A percentile compares a stretch with the other conserved stretches of the same genome.
These are phyloP conservation scores for Menidia menidia DNA, from an alignment of 2,797 vertebrate species.

Conservation along the genomic window DNA sequence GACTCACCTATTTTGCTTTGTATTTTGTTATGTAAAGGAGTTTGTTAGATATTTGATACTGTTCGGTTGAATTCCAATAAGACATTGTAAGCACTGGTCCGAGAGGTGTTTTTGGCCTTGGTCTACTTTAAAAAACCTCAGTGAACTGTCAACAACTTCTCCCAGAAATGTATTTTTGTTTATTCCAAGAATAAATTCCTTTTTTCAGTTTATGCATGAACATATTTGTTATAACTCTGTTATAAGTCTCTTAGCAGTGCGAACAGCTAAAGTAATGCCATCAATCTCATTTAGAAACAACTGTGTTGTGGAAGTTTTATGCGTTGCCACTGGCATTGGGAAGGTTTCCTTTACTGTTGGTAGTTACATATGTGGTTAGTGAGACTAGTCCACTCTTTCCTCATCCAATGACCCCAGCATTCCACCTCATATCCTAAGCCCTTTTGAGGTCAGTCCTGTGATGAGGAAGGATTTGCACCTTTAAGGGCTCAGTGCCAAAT, in stretches of 20 bases:
- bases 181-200: too few species aligned
- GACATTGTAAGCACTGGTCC: not conserved
- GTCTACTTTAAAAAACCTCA: not conserved
- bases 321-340: not conserved
- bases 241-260: too few species aligned
- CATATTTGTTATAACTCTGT: too few species aligned
- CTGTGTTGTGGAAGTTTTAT: too few species aligned
- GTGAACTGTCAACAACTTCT: too few species aligned
- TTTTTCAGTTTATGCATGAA: too few species aligned
- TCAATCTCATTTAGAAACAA: too few species aligned
- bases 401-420: conserved; percentile 4
- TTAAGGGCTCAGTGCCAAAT: conserved; percentile 69
- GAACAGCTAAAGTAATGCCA: too few species aligned
- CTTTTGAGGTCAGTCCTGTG: conserved; percentile 29
- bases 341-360: not conserved
- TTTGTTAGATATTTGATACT: not conserved
- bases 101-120: not conserved
- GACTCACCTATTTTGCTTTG: not conserved
- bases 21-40: not conserved
- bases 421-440: not conserved
- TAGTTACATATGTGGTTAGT: not conserved
- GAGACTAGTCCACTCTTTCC: not conserved
- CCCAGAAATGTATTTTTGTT: too few species aligned
- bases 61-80: not conserved
- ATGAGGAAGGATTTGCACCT: conserved; percentile 62